Evolutionary conservation across 2,888 invertebrate species (phyloP).

Genomic region (Salpingus planirostris): DNA sequence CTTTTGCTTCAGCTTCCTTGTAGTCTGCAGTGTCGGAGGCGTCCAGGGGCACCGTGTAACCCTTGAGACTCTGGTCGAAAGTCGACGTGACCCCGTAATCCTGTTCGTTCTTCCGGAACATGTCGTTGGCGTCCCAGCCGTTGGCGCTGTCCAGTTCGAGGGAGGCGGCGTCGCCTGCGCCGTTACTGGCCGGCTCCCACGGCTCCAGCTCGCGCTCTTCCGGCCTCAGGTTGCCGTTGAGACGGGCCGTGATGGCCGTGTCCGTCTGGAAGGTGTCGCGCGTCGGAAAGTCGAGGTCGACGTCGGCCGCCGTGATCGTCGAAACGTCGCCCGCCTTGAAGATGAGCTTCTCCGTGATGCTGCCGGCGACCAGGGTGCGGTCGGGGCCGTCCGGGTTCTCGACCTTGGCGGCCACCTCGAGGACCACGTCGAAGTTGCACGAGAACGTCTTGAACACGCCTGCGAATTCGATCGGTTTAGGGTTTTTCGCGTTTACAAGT

Average conservation of each 20-base stretch:
- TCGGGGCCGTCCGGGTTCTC: constrained; percentile 51
- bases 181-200: constrained; percentile 62
- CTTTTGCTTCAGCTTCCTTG: constrained; percentile 72
- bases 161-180: constrained; percentile 52
- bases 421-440: constrained; percentile 73
- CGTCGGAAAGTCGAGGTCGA: constrained; percentile 82
- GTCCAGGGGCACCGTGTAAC: constrained; percentile 84
- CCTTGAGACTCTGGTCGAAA: constrained; percentile 83
- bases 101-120: constrained; percentile 90
- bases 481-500: too few relatives aligned
- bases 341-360: constrained; percentile 69
- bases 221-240: constrained; percentile 37
- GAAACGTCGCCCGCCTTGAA: constrained; percentile 80
- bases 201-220: constrained; percentile 81
- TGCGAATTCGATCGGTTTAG: constrained; percentile 14
- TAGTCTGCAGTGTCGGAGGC: constrained; percentile 82
- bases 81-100: constrained; percentile 89
- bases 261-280: constrained; percentile 86
- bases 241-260: constrained; percentile 72
- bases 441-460: constrained; percentile 80
- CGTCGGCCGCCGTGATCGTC: constrained; percentile 70
- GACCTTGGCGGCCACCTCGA: constrained; percentile 80
- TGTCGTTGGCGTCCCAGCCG: constrained; percentile 95
- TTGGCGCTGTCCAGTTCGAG: constrained; percentile 70
- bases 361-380: constrained; percentile 53